Percentiles rank a stretch among this genome's conserved stretches.
phyloP scores from a whole-genome alignment of 2,888 invertebrate genomes.

The Chaetogeoica ovagalla region DNA sequence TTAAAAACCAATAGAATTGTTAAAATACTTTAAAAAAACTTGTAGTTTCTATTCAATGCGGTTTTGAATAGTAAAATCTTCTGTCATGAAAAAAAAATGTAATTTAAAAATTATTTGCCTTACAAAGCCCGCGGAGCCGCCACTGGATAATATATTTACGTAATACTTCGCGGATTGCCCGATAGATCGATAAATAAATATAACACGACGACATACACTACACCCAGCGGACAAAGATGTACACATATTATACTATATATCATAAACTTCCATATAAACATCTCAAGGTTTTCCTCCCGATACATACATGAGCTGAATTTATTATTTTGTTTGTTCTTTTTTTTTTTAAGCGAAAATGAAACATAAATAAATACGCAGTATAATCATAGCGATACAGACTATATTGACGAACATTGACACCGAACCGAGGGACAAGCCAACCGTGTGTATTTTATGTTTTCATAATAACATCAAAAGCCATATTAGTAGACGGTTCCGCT shows the following conservation, averaged over 20 bases:
- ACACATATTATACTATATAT: background rate
- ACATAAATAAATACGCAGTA: background rate
- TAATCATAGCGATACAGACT: too few relatives aligned
- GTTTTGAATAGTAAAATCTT: too few relatives aligned
- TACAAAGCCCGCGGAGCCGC: too few relatives aligned
- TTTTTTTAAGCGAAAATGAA: background rate
- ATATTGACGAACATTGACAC: too few relatives aligned
- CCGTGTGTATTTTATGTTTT: background rate
- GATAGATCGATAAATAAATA: background rate
- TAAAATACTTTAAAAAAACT: too few relatives aligned
- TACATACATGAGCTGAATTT: constrained; percentile 4
- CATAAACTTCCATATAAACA: background rate
- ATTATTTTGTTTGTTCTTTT: background rate
- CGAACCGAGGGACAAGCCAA: background rate
- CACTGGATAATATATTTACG: too few relatives aligned
- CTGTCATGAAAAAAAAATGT: too few relatives aligned
- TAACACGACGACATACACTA: background rate
- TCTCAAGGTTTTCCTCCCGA: background rate
- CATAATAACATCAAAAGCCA: background rate
- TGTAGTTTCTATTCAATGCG: too few relatives aligned
- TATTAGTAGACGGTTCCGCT: background rate
- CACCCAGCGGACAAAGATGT: background rate
- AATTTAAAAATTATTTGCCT: too few relatives aligned
- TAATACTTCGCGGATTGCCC: too few relatives aligned
- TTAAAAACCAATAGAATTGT: too few relatives aligned